Conservation (phyloP, 2,113 vertebrate species). For the Tachuris rubrigastra region DNA sequence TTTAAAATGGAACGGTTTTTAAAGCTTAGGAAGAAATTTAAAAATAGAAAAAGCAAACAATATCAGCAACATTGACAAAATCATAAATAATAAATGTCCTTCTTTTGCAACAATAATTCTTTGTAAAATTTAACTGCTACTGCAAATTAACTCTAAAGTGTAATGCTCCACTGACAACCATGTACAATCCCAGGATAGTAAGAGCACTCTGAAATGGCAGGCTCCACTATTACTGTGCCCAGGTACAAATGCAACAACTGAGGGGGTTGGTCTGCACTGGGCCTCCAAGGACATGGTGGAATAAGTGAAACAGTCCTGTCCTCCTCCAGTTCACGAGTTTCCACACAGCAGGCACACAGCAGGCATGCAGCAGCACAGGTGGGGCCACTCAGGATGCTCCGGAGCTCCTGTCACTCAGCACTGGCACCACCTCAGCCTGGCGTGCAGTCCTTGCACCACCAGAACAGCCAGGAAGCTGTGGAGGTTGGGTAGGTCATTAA, state of each 20-base stretch:
- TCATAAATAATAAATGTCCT: neutral
- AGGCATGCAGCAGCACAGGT: fast-evolving
- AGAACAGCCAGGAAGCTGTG: neutral
- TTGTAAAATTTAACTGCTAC: neutral
- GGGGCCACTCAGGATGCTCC: neutral
- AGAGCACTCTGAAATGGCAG: neutral
- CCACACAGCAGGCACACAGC: fast-evolving
- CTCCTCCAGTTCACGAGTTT: neutral
- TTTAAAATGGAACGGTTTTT: neutral
- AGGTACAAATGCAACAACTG: neutral
- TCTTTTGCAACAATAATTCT: neutral
- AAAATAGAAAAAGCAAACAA: neutral
- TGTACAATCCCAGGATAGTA: neutral
- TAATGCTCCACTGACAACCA: neutral
- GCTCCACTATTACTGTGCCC: neutral
- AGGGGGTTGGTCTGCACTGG: neutral
- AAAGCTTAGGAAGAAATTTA: neutral
- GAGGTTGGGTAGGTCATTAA: neutral
- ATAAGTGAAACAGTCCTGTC: neutral
- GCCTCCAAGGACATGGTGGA: too few relatives aligned
- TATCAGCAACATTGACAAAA: neutral
- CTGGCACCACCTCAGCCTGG: neutral
- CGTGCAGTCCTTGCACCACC: neutral
- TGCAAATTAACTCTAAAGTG: neutral
- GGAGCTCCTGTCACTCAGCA: neutral